Percentiles rank a stretch among this genome's conserved stretches.
These are phyloP conservation scores for Xiphorhynchus erythropygius DNA, from an alignment of 2,797 vertebrate genomes.

Conservation along the genomic window DNA sequence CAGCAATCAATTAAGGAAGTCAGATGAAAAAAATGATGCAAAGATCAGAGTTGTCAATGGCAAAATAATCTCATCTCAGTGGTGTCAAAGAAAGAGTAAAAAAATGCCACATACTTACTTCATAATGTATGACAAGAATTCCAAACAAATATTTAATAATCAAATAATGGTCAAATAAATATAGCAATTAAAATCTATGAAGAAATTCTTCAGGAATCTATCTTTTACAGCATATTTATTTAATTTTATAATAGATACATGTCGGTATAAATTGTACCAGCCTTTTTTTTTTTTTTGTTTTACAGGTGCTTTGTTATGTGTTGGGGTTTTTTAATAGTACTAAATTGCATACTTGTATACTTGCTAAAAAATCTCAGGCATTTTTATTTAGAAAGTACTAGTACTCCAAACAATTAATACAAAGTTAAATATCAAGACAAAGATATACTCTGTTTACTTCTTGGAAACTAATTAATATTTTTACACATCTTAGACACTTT, in stretches of 20 bases:
- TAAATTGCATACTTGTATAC: background rate
- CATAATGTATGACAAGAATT: background rate
- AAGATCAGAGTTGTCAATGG: constrained; percentile 74
- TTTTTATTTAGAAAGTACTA: background rate
- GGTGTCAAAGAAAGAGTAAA: constrained; percentile 46
- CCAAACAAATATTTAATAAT: background rate
- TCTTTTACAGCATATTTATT: background rate
- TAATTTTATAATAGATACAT: background rate
- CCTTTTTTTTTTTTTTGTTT: background rate
- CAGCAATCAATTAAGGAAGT: constrained; percentile 75
- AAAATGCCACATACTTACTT: constrained; percentile 20
- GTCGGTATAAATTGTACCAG: background rate
- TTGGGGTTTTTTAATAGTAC: background rate
- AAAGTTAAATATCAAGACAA: background rate
- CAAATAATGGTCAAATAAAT: background rate
- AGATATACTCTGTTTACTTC: background rate
- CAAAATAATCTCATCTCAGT: constrained; percentile 69
- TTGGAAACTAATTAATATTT: background rate
- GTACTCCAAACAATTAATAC: background rate
- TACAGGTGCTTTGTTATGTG: no score
- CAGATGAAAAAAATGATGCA: constrained; percentile 68
- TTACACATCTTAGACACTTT: background rate
- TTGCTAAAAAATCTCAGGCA: background rate
- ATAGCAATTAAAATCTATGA: background rate
- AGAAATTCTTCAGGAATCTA: background rate